A percentile compares a stretch with the other conserved stretches of the same genome.
These are phyloP conservation scores for Phyllotreta striolata DNA, from an alignment of 2,888 invertebrate species.

Conservation along the genomic window DNA sequence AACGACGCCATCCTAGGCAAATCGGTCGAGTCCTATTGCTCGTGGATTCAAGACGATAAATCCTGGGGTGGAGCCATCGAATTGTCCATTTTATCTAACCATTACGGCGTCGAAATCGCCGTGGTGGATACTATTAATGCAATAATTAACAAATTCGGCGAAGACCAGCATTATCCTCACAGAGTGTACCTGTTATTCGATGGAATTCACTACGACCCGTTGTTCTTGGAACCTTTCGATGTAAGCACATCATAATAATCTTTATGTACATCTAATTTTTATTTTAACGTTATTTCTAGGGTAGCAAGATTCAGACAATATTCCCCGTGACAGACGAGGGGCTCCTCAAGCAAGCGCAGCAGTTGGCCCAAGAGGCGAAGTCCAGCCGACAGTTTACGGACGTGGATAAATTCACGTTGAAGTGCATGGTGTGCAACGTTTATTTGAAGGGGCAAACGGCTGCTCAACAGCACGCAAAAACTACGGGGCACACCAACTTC, in stretches of 20 bases:
- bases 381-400: slow-evolving; percentile 91
- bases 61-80: slow-evolving; percentile 98
- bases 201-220: slow-evolving; percentile 95
- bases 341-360: slow-evolving; percentile 81
- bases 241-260: slow-evolving; percentile 64
- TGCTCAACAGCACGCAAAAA: slow-evolving; percentile 85
- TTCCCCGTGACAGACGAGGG: slow-evolving; percentile 79
- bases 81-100: slow-evolving; percentile 84
- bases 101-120: slow-evolving; percentile 90
- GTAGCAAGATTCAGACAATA: slow-evolving; percentile 77
- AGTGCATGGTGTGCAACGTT: slow-evolving; percentile 82
- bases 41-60: slow-evolving; percentile 87
- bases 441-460: slow-evolving; percentile 81
- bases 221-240: slow-evolving; percentile 83
- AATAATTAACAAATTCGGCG: slow-evolving; percentile 91
- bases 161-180: slow-evolving; percentile 84
- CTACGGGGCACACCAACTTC: slow-evolving; percentile 83
- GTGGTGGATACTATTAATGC: slow-evolving; percentile 92
- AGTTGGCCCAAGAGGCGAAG: slow-evolving; percentile 87
- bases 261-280: neutral
- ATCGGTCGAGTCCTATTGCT: slow-evolving; percentile 84
- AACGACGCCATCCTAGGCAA: slow-evolving; percentile 85
- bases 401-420: slow-evolving; percentile 83
- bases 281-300: slow-evolving; percentile 63
- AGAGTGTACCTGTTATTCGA: slow-evolving; percentile 91